These are phyloP conservation scores for Alethe castanea DNA, from an alignment of 2,113 vertebrate species.

Conservation along the genomic window DNA sequence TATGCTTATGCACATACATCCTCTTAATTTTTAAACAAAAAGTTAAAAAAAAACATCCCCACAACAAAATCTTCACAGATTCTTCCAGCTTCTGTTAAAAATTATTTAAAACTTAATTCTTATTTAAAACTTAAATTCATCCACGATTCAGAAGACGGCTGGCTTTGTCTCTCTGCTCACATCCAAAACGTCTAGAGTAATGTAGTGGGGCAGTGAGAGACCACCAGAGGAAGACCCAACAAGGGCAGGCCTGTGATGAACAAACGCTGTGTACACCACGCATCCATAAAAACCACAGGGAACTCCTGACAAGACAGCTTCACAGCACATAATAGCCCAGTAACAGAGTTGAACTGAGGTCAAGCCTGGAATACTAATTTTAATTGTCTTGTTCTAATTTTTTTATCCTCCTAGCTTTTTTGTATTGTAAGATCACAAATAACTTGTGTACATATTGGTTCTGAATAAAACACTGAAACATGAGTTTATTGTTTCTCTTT, in stretches of 20 bases:
- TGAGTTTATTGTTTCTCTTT: constrained; percentile 23
- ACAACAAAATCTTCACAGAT: background rate
- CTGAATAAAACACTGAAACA: background rate
- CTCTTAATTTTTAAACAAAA: background rate
- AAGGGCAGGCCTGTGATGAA: background rate
- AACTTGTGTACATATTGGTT: background rate
- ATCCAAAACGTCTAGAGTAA: background rate
- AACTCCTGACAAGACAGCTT: background rate
- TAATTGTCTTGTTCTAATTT: background rate
- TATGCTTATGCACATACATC: accelerated
- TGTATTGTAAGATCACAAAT: background rate
- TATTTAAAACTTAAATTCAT: background rate
- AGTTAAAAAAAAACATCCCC: background rate
- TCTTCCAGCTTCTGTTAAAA: background rate
- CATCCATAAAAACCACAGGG: background rate
- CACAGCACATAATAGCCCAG: background rate
- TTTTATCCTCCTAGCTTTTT: background rate
- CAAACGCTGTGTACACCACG: background rate
- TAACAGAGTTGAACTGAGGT: background rate
- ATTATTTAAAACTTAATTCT: background rate
- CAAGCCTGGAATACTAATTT: background rate
- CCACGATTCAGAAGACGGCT: background rate
- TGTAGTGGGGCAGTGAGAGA: background rate
- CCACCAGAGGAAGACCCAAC: background rate
- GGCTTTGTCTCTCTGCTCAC: background rate